Base-by-base conservation (phyloP, 2,888 invertebrate genomes). In the Nematopogon swammerdamellus region DNA sequence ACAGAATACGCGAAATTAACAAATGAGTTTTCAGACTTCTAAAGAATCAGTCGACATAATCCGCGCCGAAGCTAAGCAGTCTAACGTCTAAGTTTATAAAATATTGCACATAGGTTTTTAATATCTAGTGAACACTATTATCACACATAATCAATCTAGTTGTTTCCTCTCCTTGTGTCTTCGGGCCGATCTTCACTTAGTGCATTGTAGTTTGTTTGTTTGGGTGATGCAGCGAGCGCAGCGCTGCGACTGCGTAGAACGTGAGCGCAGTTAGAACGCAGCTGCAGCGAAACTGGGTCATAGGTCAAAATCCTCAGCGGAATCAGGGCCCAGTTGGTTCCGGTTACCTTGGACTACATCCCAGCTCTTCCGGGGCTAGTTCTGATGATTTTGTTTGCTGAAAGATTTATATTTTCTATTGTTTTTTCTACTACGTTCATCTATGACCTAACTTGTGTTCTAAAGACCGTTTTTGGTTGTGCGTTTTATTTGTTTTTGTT, bases 81-180 rank as follows among this genome's bases (percentile, higher is more conserved):
- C 57, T 55, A 58, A 53, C 59, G 56, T n/a, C 55, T 59, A 42
- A n/a, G 46, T n/a, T 19, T 14, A 44, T 5, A 48, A 50, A 49
- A 47, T 49, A 43, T 51, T 48, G 58, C 63, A 56, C 52, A 53
- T 6, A 25, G 36, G 36, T 36, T 8, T 36, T 8, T 57, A 55
- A 51, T 54, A 59, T 59, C 72, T 76, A 76, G 68, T 79, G 77
- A 79, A 77, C 77, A 79, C 77, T 54, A 58, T 54, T 74, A 74
- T 74, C 74, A 75, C 74, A 60, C 59, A 53, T 29, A 14, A 11
- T 42, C 19, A 16, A 8, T 19, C 10, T 30, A 46, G 46, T 49
- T 56, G 56, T 52, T 53, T 49, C 50, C 50, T 54, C 55, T 57
- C 52, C 54, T 50, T 55, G 54, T 55, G 58, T 54, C 56, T 46